Percentiles rank a stretch among this genome's conserved stretches.
These are phyloP conservation scores for Gopherus flavomarginatus DNA, from an alignment of 2,113 vertebrate species.

Conservation along the genomic window DNA sequence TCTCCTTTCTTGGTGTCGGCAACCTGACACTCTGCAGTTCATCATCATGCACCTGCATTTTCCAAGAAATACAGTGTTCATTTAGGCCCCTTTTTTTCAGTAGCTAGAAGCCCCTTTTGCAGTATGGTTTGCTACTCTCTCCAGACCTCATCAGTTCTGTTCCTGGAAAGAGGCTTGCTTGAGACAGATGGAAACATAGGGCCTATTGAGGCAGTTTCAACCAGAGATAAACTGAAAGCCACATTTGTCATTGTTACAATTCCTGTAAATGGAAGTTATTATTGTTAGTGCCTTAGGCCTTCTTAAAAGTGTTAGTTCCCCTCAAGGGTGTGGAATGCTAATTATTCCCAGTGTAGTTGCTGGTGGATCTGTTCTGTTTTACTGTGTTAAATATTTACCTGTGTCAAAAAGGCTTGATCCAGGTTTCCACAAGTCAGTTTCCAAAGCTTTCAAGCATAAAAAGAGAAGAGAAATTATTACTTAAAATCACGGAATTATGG, in stretches of 20 bases:
- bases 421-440: slow-evolving; percentile 82
- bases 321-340: not conserved
- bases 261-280: not conserved
- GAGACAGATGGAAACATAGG: not conserved
- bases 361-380: not conserved
- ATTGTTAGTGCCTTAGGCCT: not conserved
- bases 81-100: not conserved
- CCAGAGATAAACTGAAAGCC: not conserved
- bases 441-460: slow-evolving; percentile 80
- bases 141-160: slow-evolving; percentile 15
- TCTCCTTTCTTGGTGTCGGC: not conserved
- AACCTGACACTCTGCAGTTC: not conserved
- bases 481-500: not conserved
- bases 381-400: slow-evolving; percentile 79
- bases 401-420: slow-evolving; percentile 82
- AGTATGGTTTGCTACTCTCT: not conserved
- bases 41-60: not conserved
- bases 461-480: slow-evolving; percentile 62
- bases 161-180: not conserved
- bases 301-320: not conserved
- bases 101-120: not conserved
- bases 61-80: not conserved
- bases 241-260: not conserved
- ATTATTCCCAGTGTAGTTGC: not conserved
- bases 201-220: not conserved